Percentiles rank a stretch among this genome's conserved stretches.
Evolutionary conservation across 2,113 vertebrate species (phyloP).

Genomic region (Microtus ochrogaster): DNA sequence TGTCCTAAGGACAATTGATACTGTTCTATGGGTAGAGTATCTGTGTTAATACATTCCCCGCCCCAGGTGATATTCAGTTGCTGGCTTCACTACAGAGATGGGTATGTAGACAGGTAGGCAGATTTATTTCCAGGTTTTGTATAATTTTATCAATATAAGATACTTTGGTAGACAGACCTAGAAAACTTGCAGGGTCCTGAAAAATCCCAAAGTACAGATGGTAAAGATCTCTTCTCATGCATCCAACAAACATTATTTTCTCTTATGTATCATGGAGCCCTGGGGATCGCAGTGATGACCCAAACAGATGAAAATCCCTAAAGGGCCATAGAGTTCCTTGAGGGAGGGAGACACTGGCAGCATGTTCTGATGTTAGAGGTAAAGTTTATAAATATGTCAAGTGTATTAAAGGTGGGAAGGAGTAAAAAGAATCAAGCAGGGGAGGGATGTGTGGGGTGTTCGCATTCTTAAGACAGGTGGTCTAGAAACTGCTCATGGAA

Average conservation of each 20-base stretch:
- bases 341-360: not conserved
- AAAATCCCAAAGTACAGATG: not conserved
- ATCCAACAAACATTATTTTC: not conserved
- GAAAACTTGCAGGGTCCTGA: not conserved
- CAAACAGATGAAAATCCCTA: not conserved
- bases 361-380: not conserved
- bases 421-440: not conserved
- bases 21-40: not conserved
- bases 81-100: not conserved
- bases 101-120: not conserved
- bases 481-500: not conserved
- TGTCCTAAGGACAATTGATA: not conserved
- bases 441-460: not conserved
- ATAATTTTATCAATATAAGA: slow-evolving; percentile 21
- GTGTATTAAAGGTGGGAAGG: not conserved
- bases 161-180: not conserved
- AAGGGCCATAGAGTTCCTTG: not conserved
- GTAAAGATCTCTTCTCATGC: not conserved
- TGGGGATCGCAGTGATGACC: not conserved
- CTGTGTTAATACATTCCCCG: too few relatives aligned
- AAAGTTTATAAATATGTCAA: not conserved
- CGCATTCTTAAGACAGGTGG: not conserved
- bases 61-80: not conserved
- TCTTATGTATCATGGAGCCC: not conserved
- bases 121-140: not conserved